Evolutionary conservation across 2,888 invertebrate genomes (phyloP), one percentile per base, ranked within the genome.

Genomic region (Pristionchus fissidentatus): DNA sequence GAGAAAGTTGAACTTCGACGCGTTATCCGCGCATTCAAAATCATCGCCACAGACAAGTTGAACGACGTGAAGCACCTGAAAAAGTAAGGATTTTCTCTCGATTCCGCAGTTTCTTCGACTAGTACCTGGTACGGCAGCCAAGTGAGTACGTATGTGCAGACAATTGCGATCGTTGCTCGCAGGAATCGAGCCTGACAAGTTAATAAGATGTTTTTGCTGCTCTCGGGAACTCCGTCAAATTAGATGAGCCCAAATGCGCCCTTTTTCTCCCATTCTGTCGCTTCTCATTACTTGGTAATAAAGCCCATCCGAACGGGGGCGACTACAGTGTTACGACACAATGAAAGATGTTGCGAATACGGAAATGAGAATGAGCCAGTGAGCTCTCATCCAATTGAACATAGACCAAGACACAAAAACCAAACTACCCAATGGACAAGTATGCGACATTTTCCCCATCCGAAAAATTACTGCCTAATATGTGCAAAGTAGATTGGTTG

Each of bases 81-180:
- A 81, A 19, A 55, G 75, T 13, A 32, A 38, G n/a, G 52, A 5
- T 29, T 22, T 10, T 26, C 46, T 22, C 41, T n/a, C n/a, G n/a
- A n/a, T n/a, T n/a, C n/a, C n/a, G n/a, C n/a, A n/a, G n/a, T n/a
- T n/a, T n/a, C n/a, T n/a, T n/a, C n/a, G n/a, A 35, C 38, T 29
- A 15, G n/a, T 29, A 85, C 86, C 84, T 88, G 88, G 85, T 90
- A 90, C 19, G 90, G 90, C 19, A 90, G 87, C 90, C 90, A 90
- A 3, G 89, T 89, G 82, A 90, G 87, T 10, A 90, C 83, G 82
- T 89, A 90, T 10, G 90, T 89, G 84, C 86, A 87, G 29, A 90
- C 89, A 57, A 90, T 90, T 32, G 89, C 89, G 1, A 89, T 84
- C 4, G 90, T 88, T n/a, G 89, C 90, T 10, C 86, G 55, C 22